Base-by-base conservation (phyloP, 2,888 invertebrate species). In the Phengaris alcon region DNA sequence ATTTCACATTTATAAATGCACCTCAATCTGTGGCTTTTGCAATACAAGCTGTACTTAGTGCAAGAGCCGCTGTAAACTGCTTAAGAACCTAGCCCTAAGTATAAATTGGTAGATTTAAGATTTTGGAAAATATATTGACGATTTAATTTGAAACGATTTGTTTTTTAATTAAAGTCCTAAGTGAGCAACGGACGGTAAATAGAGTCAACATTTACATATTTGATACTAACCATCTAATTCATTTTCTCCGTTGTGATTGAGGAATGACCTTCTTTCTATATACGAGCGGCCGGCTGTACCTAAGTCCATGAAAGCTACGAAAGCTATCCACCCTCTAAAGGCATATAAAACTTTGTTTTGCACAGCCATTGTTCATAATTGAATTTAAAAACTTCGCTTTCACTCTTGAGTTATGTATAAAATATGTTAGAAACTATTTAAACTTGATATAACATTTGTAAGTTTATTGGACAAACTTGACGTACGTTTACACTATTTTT, bases 321-420 rank as follows among this genome's bases (percentile, higher is more conserved):
- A 97, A 0, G 97, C 97, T 83, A 97, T 96, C 97, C 97, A 97
- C 6, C 97, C 97, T 12, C 97, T 94, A 87, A 97, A 96, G 51
- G 96, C 96, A 85, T 97, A 97, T 81, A 97, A 94, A 82, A 97
- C 94, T 90, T 96, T 96, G 85, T 95, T 95, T 84, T 95, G 95
- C 85, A 95, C 95, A 81, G 93, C 93, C 94, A 94, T 91, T 78
- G 78, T 80, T 81, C 78, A 81, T 76, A 75, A 64, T 80, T 78
- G 77, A 77, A 77, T 79, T 74, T 57, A 75, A 54, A 75, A 76
- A 76, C 72, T 79, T 75, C 52, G 74, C 69, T 76, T 73, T 73
- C 74, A 74, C 75, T 70, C 68, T 77, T 74, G 76, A 35, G 35
- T 64, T 59, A 35, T 13, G 64, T 35, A 12, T 35, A 10, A 5